Conservation (phyloP, 2,113 vertebrate species). For the Quiscalus mexicanus region DNA sequence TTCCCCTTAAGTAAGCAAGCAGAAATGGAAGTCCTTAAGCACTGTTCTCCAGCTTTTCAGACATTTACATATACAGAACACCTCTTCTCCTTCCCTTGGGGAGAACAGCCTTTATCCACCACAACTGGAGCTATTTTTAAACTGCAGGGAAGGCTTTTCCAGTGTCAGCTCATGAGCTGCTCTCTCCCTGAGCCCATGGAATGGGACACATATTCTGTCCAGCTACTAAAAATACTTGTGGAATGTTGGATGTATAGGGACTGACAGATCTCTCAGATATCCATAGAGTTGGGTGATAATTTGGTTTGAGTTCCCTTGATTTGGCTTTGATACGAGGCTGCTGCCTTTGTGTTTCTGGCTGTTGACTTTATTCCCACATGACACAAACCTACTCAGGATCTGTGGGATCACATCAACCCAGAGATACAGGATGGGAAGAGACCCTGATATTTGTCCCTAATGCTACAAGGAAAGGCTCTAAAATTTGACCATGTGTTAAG, state of each 20-base stretch:
- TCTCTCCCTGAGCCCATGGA: background rate
- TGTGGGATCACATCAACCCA: rapidly evolving
- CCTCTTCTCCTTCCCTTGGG: background rate
- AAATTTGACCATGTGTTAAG: background rate
- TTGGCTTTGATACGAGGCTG: background rate
- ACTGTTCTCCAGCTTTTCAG: background rate
- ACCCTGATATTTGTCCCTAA: background rate
- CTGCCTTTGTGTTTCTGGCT: background rate
- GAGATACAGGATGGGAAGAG: background rate
- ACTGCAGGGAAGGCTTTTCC: background rate
- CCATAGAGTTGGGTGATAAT: background rate
- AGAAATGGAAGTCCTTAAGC: background rate
- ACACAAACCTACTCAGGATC: background rate
- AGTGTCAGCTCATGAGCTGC: background rate
- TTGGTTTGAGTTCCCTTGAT: background rate
- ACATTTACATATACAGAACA: background rate
- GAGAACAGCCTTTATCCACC: background rate
- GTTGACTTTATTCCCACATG: background rate
- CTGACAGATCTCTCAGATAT: background rate
- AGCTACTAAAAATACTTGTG: background rate
- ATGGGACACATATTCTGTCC: background rate
- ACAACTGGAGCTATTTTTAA: background rate
- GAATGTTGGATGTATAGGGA: background rate
- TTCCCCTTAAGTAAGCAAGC: background rate
- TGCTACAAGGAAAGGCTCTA: background rate